A percentile compares a stretch with the other conserved stretches of the same genome.
Conservation (phyloP, 2,797 vertebrate species). For the Dermochelys coriacea region DNA sequence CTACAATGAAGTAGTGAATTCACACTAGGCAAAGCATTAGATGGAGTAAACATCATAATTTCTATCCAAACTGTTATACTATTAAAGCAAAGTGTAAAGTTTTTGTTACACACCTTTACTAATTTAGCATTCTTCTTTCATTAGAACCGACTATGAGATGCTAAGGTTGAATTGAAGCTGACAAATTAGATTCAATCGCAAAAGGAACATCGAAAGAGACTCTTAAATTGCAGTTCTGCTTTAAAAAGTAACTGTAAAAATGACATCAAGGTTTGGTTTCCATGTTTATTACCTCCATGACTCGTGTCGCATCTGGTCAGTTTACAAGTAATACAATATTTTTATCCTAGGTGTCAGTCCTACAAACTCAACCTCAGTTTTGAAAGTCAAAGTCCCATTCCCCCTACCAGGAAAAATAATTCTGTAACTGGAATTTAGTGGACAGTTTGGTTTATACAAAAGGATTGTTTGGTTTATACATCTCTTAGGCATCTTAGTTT, state of each 20-base stretch:
- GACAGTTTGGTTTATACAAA: background rate
- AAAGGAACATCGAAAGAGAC: background rate
- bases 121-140: conserved; percentile 7
- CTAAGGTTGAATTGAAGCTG: background rate
- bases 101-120: conserved; percentile 19
- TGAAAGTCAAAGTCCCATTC: background rate
- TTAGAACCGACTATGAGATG: conserved; percentile 11
- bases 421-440: background rate
- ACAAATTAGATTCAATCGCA: conserved; percentile 3
- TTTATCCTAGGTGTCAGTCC: background rate
- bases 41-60: conserved; percentile 20
- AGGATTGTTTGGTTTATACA: background rate
- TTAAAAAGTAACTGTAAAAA: background rate
- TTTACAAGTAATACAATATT: background rate
- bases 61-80: conserved; percentile 46
- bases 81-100: background rate
- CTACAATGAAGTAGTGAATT: conserved; percentile 39
- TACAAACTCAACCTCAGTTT: background rate
- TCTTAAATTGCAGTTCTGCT: background rate
- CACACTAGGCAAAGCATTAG: conserved; percentile 41
- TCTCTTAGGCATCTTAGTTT: background rate
- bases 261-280: background rate
- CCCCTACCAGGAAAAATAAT: background rate
- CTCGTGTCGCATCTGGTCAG: background rate
- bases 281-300: background rate